Conservation (phyloP, 2,113 vertebrate species). For the Rhizomys pruinosus region DNA sequence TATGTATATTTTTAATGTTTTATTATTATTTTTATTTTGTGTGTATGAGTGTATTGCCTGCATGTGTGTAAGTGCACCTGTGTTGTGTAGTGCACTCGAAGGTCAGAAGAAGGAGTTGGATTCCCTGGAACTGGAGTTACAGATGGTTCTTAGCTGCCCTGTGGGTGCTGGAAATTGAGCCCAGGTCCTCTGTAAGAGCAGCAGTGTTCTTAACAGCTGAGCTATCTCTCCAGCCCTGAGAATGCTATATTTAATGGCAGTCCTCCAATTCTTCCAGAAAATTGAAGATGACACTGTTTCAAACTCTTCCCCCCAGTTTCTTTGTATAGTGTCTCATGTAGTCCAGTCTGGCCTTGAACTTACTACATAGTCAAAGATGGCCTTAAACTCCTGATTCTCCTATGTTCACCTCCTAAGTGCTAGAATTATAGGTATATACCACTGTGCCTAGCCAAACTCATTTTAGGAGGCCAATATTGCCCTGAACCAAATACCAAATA, state of each 20-base stretch:
- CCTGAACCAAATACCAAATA: neutral
- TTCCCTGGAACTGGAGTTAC: too few species aligned
- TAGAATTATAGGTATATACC: neutral
- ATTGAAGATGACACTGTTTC: neutral
- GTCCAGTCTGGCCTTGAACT: neutral
- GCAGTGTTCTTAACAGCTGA: too few species aligned
- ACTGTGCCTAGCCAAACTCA: neutral
- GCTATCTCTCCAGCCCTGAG: too few species aligned
- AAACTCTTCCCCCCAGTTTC: neutral
- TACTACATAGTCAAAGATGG: neutral
- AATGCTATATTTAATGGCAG: neutral
- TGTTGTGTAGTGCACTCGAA: too few species aligned
- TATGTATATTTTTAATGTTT: too few species aligned
- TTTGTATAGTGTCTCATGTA: neutral
- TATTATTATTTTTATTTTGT: too few species aligned
- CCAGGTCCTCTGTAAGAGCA: too few species aligned
- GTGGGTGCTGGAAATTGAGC: too few species aligned
- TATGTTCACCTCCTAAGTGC: neutral
- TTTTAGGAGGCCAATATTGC: neutral
- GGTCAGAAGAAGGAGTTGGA: too few species aligned
- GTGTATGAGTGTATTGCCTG: too few species aligned
- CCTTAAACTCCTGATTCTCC: neutral
- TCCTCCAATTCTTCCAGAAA: neutral
- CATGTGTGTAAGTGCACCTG: too few species aligned
- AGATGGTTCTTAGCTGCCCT: too few species aligned